A percentile compares a stretch with the other conserved stretches of the same genome.
Evolutionary conservation across 2,888 invertebrate species (phyloP).

Genomic region (Limnephilus rhombicus): DNA sequence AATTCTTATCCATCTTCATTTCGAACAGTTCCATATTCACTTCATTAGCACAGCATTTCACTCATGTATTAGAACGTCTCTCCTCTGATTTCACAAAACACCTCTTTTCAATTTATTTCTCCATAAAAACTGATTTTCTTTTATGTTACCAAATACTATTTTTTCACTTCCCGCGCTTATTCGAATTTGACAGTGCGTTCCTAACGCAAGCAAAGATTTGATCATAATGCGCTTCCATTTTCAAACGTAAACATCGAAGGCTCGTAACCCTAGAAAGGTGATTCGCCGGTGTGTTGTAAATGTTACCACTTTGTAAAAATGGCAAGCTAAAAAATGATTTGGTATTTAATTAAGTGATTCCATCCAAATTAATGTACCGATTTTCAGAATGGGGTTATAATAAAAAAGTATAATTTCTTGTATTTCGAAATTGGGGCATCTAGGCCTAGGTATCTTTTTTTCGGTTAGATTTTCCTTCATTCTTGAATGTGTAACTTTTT

Average conservation of each 20-base stretch:
- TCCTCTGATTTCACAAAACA: not conserved
- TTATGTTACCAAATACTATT: not conserved
- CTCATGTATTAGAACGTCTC: not conserved
- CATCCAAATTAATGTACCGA: too few relatives aligned
- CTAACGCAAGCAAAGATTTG: slow-evolving; percentile 16
- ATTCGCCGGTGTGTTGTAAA: not conserved
- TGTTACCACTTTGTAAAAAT: not conserved
- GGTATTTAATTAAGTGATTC: not conserved
- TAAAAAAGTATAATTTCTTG: not conserved
- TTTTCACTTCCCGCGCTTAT: slow-evolving; percentile 38
- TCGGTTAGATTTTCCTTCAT: not conserved
- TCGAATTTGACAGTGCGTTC: slow-evolving; percentile 43
- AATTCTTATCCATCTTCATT: not conserved
- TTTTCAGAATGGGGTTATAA: not conserved
- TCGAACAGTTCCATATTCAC: not conserved
- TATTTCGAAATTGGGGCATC: not conserved
- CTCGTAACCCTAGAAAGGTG: slow-evolving; percentile 5
- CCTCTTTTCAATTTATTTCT: not conserved
- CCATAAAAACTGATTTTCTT: not conserved
- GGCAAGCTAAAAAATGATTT: not conserved
- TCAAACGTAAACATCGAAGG: slow-evolving; percentile 45
- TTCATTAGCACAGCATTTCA: not conserved
- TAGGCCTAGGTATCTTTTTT: not conserved
- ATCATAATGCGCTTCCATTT: slow-evolving; percentile 51
- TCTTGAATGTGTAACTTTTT: not conserved